A percentile compares a stretch with the other conserved stretches of the same genome.
Evolutionary conservation across 1,140 invertebrate species (phyloP).

Genomic region (Ips nitidus): DNA sequence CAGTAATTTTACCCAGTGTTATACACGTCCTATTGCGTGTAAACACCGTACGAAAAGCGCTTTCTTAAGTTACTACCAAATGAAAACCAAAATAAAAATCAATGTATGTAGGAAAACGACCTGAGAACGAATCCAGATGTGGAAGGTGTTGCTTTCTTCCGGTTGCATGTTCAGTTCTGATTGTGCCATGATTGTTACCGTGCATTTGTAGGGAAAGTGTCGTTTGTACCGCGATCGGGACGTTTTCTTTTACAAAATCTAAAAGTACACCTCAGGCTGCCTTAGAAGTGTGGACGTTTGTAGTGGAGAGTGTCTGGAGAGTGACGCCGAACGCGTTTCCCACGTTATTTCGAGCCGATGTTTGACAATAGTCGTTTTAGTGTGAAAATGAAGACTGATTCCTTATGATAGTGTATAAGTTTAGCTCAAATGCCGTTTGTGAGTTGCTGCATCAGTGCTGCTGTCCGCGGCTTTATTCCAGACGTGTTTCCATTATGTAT

Average conservation of each 20-base stretch:
- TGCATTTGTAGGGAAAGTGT: slow-evolving; percentile 4
- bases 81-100: slow-evolving; percentile 7
- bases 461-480: slow-evolving; percentile 27
- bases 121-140: slow-evolving; percentile 11
- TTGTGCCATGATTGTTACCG: slow-evolving; percentile 43
- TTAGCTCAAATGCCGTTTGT: slow-evolving; percentile 45
- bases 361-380: slow-evolving; percentile 42
- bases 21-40: too few relatives aligned
- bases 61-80: background rate
- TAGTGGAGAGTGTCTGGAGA: too few relatives aligned
- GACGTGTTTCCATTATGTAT: background rate
- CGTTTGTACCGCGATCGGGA: background rate
- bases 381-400: slow-evolving; percentile 45
- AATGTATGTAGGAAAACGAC: background rate
- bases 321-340: background rate
- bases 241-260: background rate
- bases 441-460: slow-evolving; percentile 33
- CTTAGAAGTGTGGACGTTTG: too few relatives aligned
- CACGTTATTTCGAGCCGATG: slow-evolving; percentile 33
- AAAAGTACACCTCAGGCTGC: background rate
- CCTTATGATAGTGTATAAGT: slow-evolving; percentile 37
- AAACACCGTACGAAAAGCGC: too few relatives aligned
- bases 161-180: slow-evolving; percentile 43
- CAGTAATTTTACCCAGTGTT: too few relatives aligned
- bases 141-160: slow-evolving; percentile 11